A percentile compares a stretch with the other conserved stretches of the same genome.
phyloP scores from a whole-genome alignment of 1,140 invertebrate genomes.

The Epicauta chinensis region DNA sequence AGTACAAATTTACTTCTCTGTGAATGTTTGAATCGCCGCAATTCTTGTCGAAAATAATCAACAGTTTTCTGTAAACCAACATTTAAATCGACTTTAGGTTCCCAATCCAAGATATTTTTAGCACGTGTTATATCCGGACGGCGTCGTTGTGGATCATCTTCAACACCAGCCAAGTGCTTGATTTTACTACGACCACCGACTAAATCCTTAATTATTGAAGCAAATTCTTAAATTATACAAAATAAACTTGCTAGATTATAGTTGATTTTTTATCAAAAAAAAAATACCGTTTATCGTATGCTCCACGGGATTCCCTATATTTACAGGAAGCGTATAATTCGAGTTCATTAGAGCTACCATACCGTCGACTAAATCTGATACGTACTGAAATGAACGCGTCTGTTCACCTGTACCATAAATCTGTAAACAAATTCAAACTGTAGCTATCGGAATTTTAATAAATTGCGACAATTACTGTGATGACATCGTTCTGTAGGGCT shows the following conservation, averaged over 20 bases:
- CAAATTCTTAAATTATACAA: conserved; percentile 83
- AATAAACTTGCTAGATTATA: too few species aligned
- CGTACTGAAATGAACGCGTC: conserved; percentile 97
- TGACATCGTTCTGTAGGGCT: conserved; percentile 88
- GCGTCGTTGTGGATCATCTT: conserved; percentile 93
- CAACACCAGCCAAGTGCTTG: conserved; percentile 71
- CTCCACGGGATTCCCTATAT: conserved; percentile 97
- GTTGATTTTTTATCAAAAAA: too few species aligned
- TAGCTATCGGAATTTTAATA: too few species aligned
- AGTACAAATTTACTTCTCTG: conserved; percentile 9
- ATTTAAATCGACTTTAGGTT: conserved; percentile 82
- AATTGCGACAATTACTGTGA: conserved; percentile 69
- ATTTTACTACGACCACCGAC: conserved; percentile 83
- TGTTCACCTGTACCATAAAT: conserved; percentile 95
- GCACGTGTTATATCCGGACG: conserved; percentile 91
- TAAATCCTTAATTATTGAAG: conserved; percentile 81
- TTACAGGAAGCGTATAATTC: conserved; percentile 90
- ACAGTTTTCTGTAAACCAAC: conserved; percentile 84
- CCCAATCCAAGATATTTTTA: conserved; percentile 81
- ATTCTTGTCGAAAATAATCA: conserved; percentile 83
- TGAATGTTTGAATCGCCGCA: conserved; percentile 55
- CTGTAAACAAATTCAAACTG: conserved; percentile 47
- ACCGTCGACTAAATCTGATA: conserved; percentile 95
- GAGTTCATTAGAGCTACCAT: conserved; percentile 89
- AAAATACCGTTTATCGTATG: conserved; percentile 82